Percentiles rank a stretch among this genome's conserved stretches.
These are phyloP conservation scores for Oreortyx pictus DNA, from an alignment of 2,797 vertebrate genomes.

Conservation along the genomic window DNA sequence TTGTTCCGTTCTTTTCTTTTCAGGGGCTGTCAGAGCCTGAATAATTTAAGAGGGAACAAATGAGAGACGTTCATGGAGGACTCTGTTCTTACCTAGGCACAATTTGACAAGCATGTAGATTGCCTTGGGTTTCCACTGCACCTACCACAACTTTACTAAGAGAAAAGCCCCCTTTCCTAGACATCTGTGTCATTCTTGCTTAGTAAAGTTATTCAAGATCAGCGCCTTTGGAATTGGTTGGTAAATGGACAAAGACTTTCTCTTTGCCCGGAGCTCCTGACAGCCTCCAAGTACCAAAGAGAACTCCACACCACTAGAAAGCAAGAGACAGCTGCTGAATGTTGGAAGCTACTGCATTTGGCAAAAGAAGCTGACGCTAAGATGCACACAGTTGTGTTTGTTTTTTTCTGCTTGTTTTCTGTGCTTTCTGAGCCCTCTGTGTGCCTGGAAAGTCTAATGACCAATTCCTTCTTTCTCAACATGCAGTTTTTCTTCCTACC, in stretches of 20 bases:
- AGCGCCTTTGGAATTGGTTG: slow-evolving; percentile 72
- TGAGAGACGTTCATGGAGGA: slow-evolving; percentile 70
- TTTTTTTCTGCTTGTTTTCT: slow-evolving; percentile 73
- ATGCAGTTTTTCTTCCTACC: slow-evolving; percentile 62
- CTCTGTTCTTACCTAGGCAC: slow-evolving; percentile 73
- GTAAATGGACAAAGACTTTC: slow-evolving; percentile 72
- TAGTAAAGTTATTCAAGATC: slow-evolving; percentile 72
- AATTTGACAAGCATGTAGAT: slow-evolving; percentile 68
- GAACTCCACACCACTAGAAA: slow-evolving; percentile 71
- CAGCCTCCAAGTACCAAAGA: slow-evolving; percentile 73
- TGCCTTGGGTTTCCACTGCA: slow-evolving; percentile 70
- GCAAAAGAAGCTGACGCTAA: slow-evolving; percentile 74
- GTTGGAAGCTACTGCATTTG: slow-evolving; percentile 75
- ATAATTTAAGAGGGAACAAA: slow-evolving; percentile 73
- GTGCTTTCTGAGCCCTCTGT: slow-evolving; percentile 68
- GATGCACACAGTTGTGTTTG: slow-evolving; percentile 73
- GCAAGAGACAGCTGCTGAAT: slow-evolving; percentile 74
- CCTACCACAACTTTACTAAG: slow-evolving; percentile 73
- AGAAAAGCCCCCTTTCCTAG: slow-evolving; percentile 65
- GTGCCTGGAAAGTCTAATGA: slow-evolving; percentile 71
- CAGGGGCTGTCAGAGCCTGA: slow-evolving; percentile 75
- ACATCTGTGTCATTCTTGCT: slow-evolving; percentile 68
- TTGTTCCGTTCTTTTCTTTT: slow-evolving; percentile 73
- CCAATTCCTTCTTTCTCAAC: slow-evolving; percentile 62
- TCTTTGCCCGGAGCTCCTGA: slow-evolving; percentile 73